These are phyloP conservation scores for Watsonalla binaria DNA, from an alignment of 2,888 invertebrate genomes.

Conservation along the genomic window DNA sequence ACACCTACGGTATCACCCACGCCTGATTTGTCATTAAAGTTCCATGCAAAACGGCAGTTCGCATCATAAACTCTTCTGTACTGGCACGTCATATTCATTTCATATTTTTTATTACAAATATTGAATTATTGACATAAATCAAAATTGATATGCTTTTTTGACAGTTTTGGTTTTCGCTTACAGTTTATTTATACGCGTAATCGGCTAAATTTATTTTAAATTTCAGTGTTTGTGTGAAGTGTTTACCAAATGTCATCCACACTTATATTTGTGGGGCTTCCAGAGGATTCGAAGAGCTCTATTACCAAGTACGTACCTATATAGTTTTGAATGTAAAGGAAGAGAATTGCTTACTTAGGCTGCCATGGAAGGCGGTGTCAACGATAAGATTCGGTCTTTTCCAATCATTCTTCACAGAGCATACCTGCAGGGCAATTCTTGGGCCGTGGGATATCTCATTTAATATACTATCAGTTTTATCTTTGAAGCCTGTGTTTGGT, in stretches of 20 bases:
- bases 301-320: slow-evolving; percentile 72
- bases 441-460: no score
- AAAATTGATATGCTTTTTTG: slow-evolving; percentile 13
- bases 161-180: slow-evolving; percentile 17
- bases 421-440: no score
- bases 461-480: no score
- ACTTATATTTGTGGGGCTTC: slow-evolving; percentile 77
- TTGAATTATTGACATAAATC: slow-evolving; percentile 33
- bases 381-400: no score
- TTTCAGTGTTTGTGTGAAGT: slow-evolving; percentile 29
- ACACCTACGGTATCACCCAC: slow-evolving; percentile 65
- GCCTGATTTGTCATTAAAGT: slow-evolving; percentile 48
- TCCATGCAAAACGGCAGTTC: slow-evolving; percentile 47
- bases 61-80: slow-evolving; percentile 40
- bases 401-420: no score
- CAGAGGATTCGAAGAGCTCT: slow-evolving; percentile 79
- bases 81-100: slow-evolving; percentile 41
- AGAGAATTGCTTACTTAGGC: no score
- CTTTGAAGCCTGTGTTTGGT: no score
- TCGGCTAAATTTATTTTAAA: slow-evolving; percentile 33
- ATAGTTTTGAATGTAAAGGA: neutral
- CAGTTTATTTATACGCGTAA: slow-evolving; percentile 15
- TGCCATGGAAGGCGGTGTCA: no score
- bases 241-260: slow-evolving; percentile 80
- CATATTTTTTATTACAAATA: slow-evolving; percentile 12